phyloP scores from a whole-genome alignment of 2,888 invertebrate genomes.

The Volucella zonaria region DNA sequence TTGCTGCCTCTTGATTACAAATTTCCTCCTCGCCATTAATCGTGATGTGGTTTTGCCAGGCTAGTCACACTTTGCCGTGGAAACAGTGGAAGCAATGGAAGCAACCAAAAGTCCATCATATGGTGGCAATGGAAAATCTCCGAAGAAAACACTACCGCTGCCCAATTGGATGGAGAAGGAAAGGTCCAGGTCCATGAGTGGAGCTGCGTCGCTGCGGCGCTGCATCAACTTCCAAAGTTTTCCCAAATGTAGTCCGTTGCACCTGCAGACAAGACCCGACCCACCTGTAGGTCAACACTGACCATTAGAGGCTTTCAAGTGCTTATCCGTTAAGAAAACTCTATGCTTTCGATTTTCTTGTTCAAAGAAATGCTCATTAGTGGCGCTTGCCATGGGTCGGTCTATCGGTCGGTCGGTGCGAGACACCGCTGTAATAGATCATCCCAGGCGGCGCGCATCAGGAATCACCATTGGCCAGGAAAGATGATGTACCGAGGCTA shows the following conservation, averaged over 20 bases:
- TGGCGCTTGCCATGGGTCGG: constrained; percentile 41
- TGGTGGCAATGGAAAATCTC: constrained; percentile 44
- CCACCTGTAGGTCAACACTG: constrained; percentile 20
- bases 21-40: constrained; percentile 74
- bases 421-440: constrained; percentile 50
- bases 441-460: constrained; percentile 50
- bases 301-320: constrained; percentile 22
- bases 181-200: neutral
- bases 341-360: constrained; percentile 29
- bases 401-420: constrained; percentile 25
- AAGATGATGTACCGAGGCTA: constrained; percentile 31
- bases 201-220: neutral
- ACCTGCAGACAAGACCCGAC: neutral
- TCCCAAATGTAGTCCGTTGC: neutral
- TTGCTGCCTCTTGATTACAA: constrained; percentile 74
- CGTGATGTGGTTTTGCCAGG: constrained; percentile 70
- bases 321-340: constrained; percentile 10
- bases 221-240: constrained; percentile 22
- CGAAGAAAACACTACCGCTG: constrained; percentile 37
- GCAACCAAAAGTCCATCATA: constrained; percentile 54
- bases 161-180: neutral
- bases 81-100: constrained; percentile 39
- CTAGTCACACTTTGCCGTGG: neutral
- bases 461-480: constrained; percentile 54
- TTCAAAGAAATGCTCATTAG: constrained; percentile 43